phyloP scores from a whole-genome alignment of 2,113 vertebrate genomes.

The Chloropsis hardwickii region DNA sequence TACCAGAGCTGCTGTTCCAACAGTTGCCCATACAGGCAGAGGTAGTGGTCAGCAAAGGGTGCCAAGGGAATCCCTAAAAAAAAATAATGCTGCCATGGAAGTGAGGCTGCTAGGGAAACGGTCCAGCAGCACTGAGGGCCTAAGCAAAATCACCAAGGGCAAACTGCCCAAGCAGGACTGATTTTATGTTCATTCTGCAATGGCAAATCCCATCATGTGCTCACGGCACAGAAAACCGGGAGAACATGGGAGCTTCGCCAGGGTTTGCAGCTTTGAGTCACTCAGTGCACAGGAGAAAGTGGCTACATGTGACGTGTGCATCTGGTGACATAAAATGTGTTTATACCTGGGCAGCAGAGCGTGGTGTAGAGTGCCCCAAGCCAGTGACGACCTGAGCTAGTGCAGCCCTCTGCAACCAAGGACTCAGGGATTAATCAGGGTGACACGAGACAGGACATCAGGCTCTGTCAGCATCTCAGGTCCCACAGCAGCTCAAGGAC shows the following conservation, averaged over 20 bases:
- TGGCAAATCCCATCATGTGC: background rate
- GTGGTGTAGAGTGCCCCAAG: background rate
- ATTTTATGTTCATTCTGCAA: background rate
- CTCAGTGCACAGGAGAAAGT: background rate
- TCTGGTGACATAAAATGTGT: background rate
- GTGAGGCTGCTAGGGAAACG: background rate
- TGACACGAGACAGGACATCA: rapidly evolving
- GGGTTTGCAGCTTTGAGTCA: background rate
- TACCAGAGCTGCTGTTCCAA: background rate
- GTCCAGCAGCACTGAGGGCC: background rate
- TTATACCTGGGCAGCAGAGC: conserved; percentile 2
- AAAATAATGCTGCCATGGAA: background rate
- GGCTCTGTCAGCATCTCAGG: background rate
- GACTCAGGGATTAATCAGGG: background rate
- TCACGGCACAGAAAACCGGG: rapidly evolving
- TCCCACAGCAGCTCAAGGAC: background rate
- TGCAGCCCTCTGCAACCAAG: background rate
- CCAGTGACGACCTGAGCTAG: background rate
- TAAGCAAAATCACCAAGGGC: background rate
- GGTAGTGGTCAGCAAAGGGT: background rate
- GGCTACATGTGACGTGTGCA: background rate
- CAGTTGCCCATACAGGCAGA: rapidly evolving
- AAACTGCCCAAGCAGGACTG: background rate
- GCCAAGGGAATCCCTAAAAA: background rate
- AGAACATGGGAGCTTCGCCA: rapidly evolving